phyloP scores from a whole-genome alignment of 1,140 invertebrate species.

The Phocides pigmalion region DNA sequence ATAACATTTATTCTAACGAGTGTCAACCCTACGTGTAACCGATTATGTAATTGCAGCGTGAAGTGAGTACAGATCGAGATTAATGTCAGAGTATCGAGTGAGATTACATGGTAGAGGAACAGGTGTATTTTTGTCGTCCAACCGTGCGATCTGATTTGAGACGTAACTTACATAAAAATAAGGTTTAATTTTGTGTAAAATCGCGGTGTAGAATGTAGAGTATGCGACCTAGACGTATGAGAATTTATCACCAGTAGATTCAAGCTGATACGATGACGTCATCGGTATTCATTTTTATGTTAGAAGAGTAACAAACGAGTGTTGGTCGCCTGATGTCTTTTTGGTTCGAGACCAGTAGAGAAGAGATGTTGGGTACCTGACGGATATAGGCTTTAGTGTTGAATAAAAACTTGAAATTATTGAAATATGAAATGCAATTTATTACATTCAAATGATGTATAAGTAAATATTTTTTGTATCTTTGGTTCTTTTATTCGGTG shows the following conservation, averaged over 20 bases:
- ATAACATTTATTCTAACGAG: background rate
- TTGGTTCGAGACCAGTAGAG: too few relatives aligned
- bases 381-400: too few relatives aligned
- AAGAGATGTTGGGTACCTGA: too few relatives aligned
- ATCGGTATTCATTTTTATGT: too few relatives aligned
- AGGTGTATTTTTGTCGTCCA: conserved; percentile 18
- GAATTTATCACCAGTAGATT: background rate
- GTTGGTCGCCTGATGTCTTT: too few relatives aligned
- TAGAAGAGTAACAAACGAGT: too few relatives aligned
- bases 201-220: conserved; percentile 7
- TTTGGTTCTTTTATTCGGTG: too few relatives aligned
- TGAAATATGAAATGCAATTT: too few relatives aligned
- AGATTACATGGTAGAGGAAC: conserved; percentile 20
- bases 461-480: too few relatives aligned
- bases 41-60: conserved; percentile 6
- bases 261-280: too few relatives aligned
- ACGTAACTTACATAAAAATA: conserved; percentile 1
- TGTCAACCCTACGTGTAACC: background rate
- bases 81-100: conserved; percentile 12
- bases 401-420: too few relatives aligned
- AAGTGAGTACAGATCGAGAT: conserved; percentile 18
- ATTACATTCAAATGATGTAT: too few relatives aligned
- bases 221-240: background rate
- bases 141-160: background rate
- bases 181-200: background rate